Evolutionary conservation across 2,113 vertebrate species (phyloP).

Genomic region (Porphyrio hochstetteri): DNA sequence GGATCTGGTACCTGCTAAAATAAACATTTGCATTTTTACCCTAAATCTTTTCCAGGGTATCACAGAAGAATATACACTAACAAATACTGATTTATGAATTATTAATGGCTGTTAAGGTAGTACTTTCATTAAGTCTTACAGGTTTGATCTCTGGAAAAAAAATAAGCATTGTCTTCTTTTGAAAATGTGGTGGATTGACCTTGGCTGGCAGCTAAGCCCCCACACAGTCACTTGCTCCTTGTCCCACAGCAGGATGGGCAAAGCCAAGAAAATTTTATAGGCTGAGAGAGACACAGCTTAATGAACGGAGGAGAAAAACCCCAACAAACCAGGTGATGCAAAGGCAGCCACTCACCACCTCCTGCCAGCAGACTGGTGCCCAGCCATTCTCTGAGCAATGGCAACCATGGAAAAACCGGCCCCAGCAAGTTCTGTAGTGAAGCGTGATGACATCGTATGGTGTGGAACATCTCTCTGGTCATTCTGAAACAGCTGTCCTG

Average conservation of each 20-base stretch:
- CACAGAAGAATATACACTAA: not conserved
- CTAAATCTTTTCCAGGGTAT: not conserved
- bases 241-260: not conserved
- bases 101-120: not conserved
- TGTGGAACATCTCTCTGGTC: not conserved
- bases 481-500: not conserved
- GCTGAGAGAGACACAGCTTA: not conserved
- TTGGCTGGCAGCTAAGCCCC: not conserved
- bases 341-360: not conserved
- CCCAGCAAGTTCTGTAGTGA: rapidly evolving
- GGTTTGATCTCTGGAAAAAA: not conserved
- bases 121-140: not conserved
- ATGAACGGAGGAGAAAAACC: not conserved
- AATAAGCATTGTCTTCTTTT: rapidly evolving
- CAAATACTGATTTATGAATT: not conserved
- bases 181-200: not conserved
- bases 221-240: not conserved
- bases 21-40: not conserved
- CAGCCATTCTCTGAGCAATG: not conserved
- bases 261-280: not conserved
- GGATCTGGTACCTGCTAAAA: not conserved
- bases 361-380: rapidly evolving
- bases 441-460: not conserved
- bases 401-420: not conserved
- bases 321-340: not conserved